Percentiles rank a stretch among this genome's conserved stretches.
Evolutionary conservation across 2,888 invertebrate genomes (phyloP).

Genomic region (Stenodema calcarata): DNA sequence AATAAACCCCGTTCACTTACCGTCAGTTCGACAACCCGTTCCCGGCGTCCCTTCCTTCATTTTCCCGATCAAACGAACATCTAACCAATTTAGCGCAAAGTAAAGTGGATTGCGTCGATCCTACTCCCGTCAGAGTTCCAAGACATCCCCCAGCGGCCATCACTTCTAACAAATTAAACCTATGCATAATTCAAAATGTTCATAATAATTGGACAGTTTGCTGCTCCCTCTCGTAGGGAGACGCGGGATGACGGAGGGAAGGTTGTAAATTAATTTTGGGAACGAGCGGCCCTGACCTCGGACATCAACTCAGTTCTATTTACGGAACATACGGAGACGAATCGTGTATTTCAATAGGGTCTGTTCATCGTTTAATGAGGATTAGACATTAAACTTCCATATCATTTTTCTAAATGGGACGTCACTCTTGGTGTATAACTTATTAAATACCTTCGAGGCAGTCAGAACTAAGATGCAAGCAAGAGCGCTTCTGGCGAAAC

Average conservation of each 20-base stretch:
- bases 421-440: too few relatives aligned
- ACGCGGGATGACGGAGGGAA: not conserved
- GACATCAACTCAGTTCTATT: too few relatives aligned
- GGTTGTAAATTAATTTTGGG: slow-evolving; percentile 13
- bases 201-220: slow-evolving; percentile 40
- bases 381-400: too few relatives aligned
- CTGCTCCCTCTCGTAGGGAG: not conserved
- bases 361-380: too few relatives aligned
- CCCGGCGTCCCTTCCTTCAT: not conserved
- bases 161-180: slow-evolving; percentile 36
- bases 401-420: too few relatives aligned
- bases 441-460: too few relatives aligned
- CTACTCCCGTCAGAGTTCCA: not conserved
- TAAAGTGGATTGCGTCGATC: slow-evolving; percentile 25
- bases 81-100: not conserved
- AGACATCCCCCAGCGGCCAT: not conserved
- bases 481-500: too few relatives aligned
- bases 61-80: not conserved
- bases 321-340: too few relatives aligned
- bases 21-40: not conserved
- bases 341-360: too few relatives aligned
- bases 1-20: not conserved
- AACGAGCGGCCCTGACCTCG: not conserved
- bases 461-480: too few relatives aligned
- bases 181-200: slow-evolving; percentile 37